Base-by-base conservation (phyloP, 2,797 vertebrate genomes). In the Molossus molossus region DNA sequence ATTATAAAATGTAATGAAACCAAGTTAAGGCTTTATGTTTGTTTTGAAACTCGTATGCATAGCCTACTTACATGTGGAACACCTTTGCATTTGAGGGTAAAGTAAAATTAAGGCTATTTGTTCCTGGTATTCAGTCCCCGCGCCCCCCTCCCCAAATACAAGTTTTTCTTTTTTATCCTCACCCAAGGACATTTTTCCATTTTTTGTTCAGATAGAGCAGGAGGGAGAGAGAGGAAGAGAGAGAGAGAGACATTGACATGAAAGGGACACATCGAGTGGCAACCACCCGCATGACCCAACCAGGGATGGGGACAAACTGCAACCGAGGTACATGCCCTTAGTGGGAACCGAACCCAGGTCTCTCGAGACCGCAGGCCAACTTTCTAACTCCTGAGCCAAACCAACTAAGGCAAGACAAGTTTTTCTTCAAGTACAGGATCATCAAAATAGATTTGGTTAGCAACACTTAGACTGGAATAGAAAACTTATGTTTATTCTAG, bases 21-120 rank as follows among this genome's bases (percentile, higher is more conserved):
- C 80, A 76, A 92, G 37, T 87, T 88, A 86, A 96, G 72, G 53
- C 29, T 96, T 95, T 95, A 37, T 82, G 57, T 76, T 86, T 69
- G 3, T 90, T 89, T 86, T 90, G 64, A 92, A 91, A 91, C 33
- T 48, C 37, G 53, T 77, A 80, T 83, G 65, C 53, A 58, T 58
- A 93, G 55, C 53, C 58, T 82, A 9, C 29, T 89, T 83, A n/a
- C 70, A 23, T 94, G 62, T 87, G 40, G 72, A 81, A 87, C 72
- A 77, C 40, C n/a, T 93, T 93, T 91, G 50, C 77, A 72, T 94
- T 88, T 94, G 13, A 70, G 27, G 27, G 55, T 40, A 57, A 88
- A 81, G 58, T 64, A 23, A 72, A 65, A 33, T 58, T 69, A 87
- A 90, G 12, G 58, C 9, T 55, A 5, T 57, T 84, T 84, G 48